Evolutionary conservation across 2,888 invertebrate genomes (phyloP).

Genomic region (Calliopum simillimum): DNA sequence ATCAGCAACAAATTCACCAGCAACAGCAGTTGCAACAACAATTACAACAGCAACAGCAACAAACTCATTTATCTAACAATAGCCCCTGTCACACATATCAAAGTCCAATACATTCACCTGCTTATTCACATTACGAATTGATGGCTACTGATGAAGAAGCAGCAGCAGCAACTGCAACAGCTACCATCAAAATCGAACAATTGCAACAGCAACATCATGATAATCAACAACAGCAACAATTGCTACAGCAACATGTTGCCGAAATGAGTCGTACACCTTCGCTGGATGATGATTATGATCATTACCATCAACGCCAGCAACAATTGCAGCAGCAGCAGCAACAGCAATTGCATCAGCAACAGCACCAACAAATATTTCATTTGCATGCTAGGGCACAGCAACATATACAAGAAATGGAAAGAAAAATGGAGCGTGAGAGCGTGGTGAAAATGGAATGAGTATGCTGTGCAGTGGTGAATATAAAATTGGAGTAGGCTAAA

Average conservation of each 20-base stretch:
- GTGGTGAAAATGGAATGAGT: slow-evolving; percentile 64
- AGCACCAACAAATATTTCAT: slow-evolving; percentile 56
- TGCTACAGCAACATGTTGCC: slow-evolving; percentile 53
- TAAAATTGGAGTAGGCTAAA: slow-evolving; percentile 35
- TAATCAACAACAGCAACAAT: slow-evolving; percentile 50
- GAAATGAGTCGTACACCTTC: slow-evolving; percentile 62
- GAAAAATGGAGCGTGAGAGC: slow-evolving; percentile 62
- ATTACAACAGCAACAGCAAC: slow-evolving; percentile 45
- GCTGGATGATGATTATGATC: slow-evolving; percentile 63
- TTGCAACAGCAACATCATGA: slow-evolving; percentile 48
- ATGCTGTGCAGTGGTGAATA: not conserved
- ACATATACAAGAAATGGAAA: slow-evolving; percentile 58
- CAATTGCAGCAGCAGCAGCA: slow-evolving; percentile 54
- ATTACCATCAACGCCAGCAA: slow-evolving; percentile 47
- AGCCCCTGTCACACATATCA: slow-evolving; percentile 27
- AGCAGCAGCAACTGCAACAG: slow-evolving; percentile 25
- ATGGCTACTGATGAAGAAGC: slow-evolving; percentile 42
- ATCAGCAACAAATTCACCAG: slow-evolving; percentile 35
- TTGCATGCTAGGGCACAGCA: slow-evolving; percentile 55
- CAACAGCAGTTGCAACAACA: slow-evolving; percentile 40
- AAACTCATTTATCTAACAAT: slow-evolving; percentile 41
- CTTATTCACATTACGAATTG: slow-evolving; percentile 43
- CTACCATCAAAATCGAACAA: slow-evolving; percentile 53
- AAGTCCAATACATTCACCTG: slow-evolving; percentile 42
- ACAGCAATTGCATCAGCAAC: slow-evolving; percentile 46